These are phyloP conservation scores for Spisula solida DNA, from an alignment of 2,888 invertebrate genomes.

Conservation along the genomic window DNA sequence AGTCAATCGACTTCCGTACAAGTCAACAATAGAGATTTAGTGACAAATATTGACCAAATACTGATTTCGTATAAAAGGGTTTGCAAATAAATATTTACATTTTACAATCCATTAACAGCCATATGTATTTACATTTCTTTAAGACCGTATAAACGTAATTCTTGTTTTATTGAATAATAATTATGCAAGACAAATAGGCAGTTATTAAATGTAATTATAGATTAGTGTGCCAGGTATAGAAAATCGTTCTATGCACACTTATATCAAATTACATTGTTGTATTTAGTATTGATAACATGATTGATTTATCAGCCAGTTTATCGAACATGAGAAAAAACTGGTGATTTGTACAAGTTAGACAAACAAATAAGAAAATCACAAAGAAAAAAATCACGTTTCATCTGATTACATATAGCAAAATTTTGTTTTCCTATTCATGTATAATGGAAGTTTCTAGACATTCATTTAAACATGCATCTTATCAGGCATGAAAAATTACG, in stretches of 20 bases:
- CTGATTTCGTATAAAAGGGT: not conserved
- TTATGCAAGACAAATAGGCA: not conserved
- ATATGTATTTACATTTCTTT: not conserved
- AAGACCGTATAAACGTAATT: not conserved
- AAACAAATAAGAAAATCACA: not conserved
- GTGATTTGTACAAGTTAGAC: no score
- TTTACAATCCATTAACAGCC: not conserved
- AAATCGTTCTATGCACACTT: not conserved
- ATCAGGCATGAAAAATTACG: no score
- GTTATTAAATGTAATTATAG: slow-evolving; percentile 2
- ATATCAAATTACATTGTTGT: not conserved
- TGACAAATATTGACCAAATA: slow-evolving; percentile 5
- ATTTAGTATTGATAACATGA: not conserved
- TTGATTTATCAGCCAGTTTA: not conserved
- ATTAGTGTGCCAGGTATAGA: not conserved
- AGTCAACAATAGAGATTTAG: not conserved
- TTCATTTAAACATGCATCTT: no score
- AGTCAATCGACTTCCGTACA: not conserved
- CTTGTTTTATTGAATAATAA: not conserved
- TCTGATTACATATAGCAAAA: no score
- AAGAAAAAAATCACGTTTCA: no score
- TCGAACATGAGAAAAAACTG: not conserved
- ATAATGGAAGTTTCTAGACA: no score
- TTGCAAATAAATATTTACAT: not conserved
- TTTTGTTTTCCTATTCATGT: no score